Conservation (phyloP, 2,797 vertebrate species). For the Serranus cabrilla region DNA sequence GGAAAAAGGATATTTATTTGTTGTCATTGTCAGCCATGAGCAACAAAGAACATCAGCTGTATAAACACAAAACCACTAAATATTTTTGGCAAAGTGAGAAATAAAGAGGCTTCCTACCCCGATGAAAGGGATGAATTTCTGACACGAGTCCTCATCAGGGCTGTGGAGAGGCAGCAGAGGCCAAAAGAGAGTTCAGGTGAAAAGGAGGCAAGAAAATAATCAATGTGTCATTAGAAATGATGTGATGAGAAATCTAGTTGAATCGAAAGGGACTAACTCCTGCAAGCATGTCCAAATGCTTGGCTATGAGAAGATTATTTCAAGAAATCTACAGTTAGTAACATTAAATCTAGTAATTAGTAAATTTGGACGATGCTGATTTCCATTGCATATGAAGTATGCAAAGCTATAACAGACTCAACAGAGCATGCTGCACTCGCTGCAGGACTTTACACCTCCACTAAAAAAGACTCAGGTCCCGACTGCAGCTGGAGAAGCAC, state of each 20-base stretch:
- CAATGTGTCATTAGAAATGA: constrained; percentile 4
- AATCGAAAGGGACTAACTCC: constrained; percentile 16
- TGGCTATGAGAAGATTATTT: constrained; percentile 14
- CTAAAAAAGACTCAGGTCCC: constrained; percentile 9
- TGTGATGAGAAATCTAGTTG: not conserved
- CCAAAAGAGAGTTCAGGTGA: constrained; percentile 14
- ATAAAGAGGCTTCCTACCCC: constrained; percentile 87
- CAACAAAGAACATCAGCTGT: not conserved
- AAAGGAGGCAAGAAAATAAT: constrained; percentile 16
- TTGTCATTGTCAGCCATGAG: not conserved
- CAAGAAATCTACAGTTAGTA: constrained; percentile 41
- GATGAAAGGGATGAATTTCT: constrained; percentile 98
- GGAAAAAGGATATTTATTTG: not conserved
- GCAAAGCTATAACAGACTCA: constrained; percentile 28
- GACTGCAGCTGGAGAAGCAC: constrained; percentile 56
- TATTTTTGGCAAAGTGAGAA: not conserved
- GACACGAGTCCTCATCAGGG: constrained; percentile 96
- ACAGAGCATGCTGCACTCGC: constrained; percentile 62
- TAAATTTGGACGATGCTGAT: constrained; percentile 30
- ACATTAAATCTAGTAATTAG: constrained; percentile 38
- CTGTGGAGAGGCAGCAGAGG: constrained; percentile 75
- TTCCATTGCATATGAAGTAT: constrained; percentile 45
- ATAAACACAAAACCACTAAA: constrained; percentile 11
- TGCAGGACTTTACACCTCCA: constrained; percentile 28
- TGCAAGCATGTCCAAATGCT: constrained; percentile 30